Conservation (phyloP, 2,113 vertebrate species). For the Crotalus viridis region DNA sequence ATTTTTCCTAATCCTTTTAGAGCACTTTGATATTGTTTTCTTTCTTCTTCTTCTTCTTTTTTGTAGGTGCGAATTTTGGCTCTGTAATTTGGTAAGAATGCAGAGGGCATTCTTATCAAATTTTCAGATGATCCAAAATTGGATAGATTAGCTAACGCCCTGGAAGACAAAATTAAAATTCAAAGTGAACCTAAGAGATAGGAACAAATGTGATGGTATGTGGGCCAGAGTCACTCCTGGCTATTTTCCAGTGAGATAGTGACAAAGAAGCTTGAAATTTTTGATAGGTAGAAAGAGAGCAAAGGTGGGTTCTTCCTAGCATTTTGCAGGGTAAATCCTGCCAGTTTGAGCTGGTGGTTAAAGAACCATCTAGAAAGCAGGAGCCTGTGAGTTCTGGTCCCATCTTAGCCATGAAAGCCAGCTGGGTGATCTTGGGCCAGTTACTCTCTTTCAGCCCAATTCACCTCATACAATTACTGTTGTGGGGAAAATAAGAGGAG, state of each 20-base stretch:
- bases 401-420: background rate
- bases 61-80: background rate
- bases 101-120: background rate
- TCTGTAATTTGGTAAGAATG: background rate
- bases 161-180: background rate
- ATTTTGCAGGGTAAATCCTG: background rate
- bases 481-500: background rate
- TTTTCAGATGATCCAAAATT: background rate
- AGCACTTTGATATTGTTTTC: background rate
- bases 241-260: background rate
- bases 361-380: background rate
- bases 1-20: background rate
- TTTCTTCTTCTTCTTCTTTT: background rate
- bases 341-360: background rate
- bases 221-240: background rate
- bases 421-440: background rate
- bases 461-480: background rate
- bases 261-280: background rate
- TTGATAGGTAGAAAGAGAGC: background rate
- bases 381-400: background rate
- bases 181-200: background rate
- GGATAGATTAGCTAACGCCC: background rate
- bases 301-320: background rate
- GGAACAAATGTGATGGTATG: background rate
- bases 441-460: background rate